Base-by-base conservation (phyloP, 2,113 vertebrate species). In the Equus quagga region DNA sequence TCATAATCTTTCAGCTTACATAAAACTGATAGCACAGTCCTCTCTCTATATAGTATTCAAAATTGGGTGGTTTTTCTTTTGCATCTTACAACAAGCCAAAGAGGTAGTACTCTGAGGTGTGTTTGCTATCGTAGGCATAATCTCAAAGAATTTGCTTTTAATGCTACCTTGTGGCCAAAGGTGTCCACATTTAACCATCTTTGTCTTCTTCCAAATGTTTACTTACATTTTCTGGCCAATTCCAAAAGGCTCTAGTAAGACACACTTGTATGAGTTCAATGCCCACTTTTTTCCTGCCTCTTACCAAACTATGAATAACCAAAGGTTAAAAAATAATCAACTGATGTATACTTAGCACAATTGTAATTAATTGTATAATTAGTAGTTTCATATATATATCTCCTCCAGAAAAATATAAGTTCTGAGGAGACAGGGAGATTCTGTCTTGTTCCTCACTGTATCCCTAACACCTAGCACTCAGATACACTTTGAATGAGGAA, bases 61-160 rank as follows among this genome's bases (percentile, higher is more conserved):
- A 95, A 70, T 72, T 41, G 62, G 62, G 24, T 51, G 36, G 7
- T 49, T 83, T 88, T 94, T 64, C 26, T 15, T 26, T 69, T 64
- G 28, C 2, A 36, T 97, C 82, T 89, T 83, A 26, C 58, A 85
- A 12, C 51, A 92, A 86, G 44, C 67, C 94, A 92, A 6, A 90
- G 78, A 58, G 56, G 2, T 54, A 56, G 41, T 83, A 76, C 18
- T 90, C 28, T 67, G n/a, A 87, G 14, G 9, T 84, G 7, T 60
- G 15, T 85, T 85, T 90, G 75, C 17, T 64, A 0, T 84, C 36
- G 6, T 65, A 69, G 60, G 24, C 33, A 54, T 73, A 93, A 0
- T 96, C 89, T 84, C 62, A 67, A 23, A 82, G 80, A 95, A 69
- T 96, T 80, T 84, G 72, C 44, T 90, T 95, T 82, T 75, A 79